Conservation (phyloP, 1,140 invertebrate species). For the Ceratoteleas bidentatus region DNA sequence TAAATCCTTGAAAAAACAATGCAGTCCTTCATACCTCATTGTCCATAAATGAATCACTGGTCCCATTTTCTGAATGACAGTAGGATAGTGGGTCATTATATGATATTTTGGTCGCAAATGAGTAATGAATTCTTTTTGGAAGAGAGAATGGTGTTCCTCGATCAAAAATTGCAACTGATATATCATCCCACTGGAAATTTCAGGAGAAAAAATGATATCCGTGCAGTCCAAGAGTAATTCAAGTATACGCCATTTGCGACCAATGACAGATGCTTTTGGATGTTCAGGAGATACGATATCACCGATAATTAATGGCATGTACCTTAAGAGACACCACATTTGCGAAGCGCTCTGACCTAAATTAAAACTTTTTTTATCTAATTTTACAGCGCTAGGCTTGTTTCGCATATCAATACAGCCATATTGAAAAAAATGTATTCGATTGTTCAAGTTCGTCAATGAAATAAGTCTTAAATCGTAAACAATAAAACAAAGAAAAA, state of each 20-base stretch:
- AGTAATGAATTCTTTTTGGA: slow-evolving; percentile 20
- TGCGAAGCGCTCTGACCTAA: slow-evolving; percentile 15
- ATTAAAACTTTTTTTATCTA: slow-evolving; percentile 11
- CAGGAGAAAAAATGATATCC: slow-evolving; percentile 40
- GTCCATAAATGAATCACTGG: slow-evolving; percentile 16
- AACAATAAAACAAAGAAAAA: slow-evolving; percentile 38
- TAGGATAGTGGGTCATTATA: slow-evolving; percentile 34
- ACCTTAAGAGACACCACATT: slow-evolving; percentile 3
- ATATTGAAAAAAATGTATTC: slow-evolving; percentile 52
- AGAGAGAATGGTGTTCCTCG: slow-evolving; percentile 34
- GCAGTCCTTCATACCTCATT: slow-evolving; percentile 11
- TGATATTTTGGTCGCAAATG: slow-evolving; percentile 41
- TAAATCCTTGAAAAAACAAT: slow-evolving; percentile 18
- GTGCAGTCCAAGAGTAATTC: slow-evolving; percentile 34
- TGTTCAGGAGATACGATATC: slow-evolving; percentile 19
- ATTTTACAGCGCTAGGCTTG: slow-evolving; percentile 35
- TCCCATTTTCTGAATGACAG: slow-evolving; percentile 23
- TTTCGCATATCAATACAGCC: slow-evolving; percentile 24
- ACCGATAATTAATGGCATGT: slow-evolving; percentile 2
- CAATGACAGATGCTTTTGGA: not conserved
- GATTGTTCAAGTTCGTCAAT: slow-evolving; percentile 38
- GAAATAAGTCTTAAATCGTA: slow-evolving; percentile 29
- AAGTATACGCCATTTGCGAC: slow-evolving; percentile 30
- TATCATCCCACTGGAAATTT: slow-evolving; percentile 38
- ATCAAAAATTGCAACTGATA: slow-evolving; percentile 35